Evolutionary conservation across 2,888 invertebrate species (phyloP).

Genomic region (Tenthredo livida): DNA sequence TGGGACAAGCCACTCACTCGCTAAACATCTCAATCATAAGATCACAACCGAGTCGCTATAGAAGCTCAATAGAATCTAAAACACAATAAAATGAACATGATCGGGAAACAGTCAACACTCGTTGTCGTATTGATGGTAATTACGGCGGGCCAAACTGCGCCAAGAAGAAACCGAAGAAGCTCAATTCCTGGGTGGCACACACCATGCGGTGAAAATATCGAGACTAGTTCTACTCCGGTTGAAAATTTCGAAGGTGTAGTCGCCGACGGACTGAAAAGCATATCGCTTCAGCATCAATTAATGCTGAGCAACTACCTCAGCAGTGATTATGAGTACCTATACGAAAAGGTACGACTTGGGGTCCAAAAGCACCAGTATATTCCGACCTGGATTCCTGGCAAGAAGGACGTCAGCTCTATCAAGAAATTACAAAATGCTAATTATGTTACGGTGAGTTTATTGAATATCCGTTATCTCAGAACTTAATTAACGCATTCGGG

Average conservation of each 20-base stretch:
- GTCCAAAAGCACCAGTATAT: conserved; percentile 75
- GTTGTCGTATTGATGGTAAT: conserved; percentile 20
- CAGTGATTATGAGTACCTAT: conserved; percentile 74
- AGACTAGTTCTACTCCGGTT: conserved; percentile 56
- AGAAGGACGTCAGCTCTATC: conserved; percentile 69
- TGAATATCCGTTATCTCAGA: background rate
- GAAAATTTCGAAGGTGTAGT: conserved; percentile 64
- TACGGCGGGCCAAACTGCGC: conserved; percentile 57
- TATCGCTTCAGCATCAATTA: conserved; percentile 70
- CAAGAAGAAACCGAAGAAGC: conserved; percentile 58
- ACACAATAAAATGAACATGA: background rate
- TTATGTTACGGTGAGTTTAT: conserved; percentile 66
- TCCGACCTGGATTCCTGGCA: conserved; percentile 76
- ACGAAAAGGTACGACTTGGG: conserved; percentile 72
- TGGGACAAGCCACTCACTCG: conserved; percentile 60
- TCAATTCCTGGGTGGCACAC: conserved; percentile 70
- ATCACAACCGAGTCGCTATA: background rate
- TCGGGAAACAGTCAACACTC: background rate
- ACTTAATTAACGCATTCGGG: background rate
- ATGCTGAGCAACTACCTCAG: conserved; percentile 71
- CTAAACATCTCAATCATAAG: background rate
- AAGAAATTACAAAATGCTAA: conserved; percentile 60
- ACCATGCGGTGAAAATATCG: conserved; percentile 71
- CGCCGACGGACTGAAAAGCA: conserved; percentile 63
- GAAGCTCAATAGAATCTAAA: background rate